These are phyloP conservation scores for Trematomus bernacchii DNA, from an alignment of 2,797 vertebrate genomes.

Conservation along the genomic window DNA sequence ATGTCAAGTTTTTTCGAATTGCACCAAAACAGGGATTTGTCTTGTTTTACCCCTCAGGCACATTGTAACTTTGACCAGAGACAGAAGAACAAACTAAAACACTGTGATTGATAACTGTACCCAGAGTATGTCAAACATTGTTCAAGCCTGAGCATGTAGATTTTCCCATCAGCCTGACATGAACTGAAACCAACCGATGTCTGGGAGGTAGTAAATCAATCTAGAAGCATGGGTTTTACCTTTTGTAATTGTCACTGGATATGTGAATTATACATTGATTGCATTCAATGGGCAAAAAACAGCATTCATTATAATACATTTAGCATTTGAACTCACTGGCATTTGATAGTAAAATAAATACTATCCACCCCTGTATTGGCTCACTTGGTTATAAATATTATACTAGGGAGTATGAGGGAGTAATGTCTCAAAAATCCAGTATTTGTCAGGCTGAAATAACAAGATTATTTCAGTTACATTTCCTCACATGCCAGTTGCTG, in stretches of 20 bases:
- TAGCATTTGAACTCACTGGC: no score
- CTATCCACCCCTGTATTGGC: no score
- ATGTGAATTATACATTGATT: neutral
- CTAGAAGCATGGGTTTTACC: neutral
- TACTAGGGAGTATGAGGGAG: neutral
- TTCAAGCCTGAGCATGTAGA: conserved; percentile 25
- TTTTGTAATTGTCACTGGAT: neutral
- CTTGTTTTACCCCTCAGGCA: no score
- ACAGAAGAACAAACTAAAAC: no score
- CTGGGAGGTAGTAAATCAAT: conserved; percentile 3
- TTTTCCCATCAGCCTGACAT: conserved; percentile 13
- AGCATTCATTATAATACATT: no score
- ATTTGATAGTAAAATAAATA: no score
- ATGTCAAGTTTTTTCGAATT: conserved; percentile 5
- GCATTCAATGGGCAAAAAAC: no score
- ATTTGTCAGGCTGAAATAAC: neutral
- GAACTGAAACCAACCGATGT: conserved; percentile 21
- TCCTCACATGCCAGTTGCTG: neutral
- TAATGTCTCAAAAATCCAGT: neutral
- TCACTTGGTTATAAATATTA: neutral
- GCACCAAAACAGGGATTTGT: neutral
- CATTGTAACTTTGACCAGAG: no score
- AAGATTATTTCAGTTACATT: neutral
- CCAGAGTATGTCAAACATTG: neutral
- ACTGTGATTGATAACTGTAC: no score